Conservation (phyloP, 2,797 vertebrate species). For the Acanthornis magna region DNA sequence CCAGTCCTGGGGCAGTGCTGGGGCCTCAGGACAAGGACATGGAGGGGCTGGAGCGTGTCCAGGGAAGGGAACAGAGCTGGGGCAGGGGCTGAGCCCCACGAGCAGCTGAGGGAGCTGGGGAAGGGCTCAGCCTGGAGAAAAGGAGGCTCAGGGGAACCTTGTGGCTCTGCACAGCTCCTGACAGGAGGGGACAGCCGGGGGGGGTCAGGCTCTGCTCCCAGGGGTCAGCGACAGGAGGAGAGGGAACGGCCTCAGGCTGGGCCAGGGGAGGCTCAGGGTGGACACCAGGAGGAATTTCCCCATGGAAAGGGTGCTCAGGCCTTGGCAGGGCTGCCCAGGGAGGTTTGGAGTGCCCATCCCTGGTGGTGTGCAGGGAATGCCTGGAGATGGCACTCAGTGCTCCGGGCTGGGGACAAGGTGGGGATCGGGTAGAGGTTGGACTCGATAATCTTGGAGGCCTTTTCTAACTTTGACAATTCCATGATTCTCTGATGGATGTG, state of each 20-base stretch:
- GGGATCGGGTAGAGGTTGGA: background rate
- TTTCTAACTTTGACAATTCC: background rate
- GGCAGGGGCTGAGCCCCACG: background rate
- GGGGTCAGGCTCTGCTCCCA: background rate
- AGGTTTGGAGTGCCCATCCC: background rate
- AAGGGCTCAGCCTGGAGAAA: background rate
- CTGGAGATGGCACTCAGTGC: background rate
- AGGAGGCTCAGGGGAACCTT: background rate
- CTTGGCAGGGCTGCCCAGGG: background rate
- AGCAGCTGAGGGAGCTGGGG: background rate
- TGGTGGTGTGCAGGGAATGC: background rate
- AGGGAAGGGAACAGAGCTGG: background rate
- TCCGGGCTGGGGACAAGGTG: background rate
- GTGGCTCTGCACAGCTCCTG: background rate
- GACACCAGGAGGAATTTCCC: rapidly evolving
- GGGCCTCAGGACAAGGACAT: background rate
- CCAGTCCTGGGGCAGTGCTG: background rate
- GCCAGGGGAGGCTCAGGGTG: too few species aligned
- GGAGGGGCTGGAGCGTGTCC: background rate
- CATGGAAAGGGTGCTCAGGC: background rate
- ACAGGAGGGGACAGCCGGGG: background rate
- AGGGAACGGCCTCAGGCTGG: background rate
- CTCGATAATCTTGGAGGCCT: background rate
- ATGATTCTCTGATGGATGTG: background rate
- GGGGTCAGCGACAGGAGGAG: background rate